Conservation (phyloP, 53 echinoderm and acorn worm genomes). For the Paracentrotus lividus region DNA sequence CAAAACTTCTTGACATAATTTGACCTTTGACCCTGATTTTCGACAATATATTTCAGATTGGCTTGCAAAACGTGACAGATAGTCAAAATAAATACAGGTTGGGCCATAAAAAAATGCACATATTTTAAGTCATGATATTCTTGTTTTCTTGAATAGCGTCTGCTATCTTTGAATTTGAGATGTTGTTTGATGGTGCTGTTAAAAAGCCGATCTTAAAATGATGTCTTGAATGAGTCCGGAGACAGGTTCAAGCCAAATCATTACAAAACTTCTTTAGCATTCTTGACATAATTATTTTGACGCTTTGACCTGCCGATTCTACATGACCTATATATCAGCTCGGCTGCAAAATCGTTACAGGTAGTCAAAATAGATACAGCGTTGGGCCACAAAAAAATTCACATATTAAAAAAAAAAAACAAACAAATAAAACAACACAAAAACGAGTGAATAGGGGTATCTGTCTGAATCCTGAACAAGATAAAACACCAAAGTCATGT, state of each 20-base stretch:
- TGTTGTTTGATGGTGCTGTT: slow-evolving; percentile 42
- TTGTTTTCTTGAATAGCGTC: slow-evolving; percentile 31
- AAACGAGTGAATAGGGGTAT: no score
- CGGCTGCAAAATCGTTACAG: background rate
- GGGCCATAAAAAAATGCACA: slow-evolving; percentile 29
- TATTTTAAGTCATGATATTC: slow-evolving; percentile 37
- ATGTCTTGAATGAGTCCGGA: slow-evolving; percentile 54
- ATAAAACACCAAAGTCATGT: no score
- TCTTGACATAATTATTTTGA: slow-evolving; percentile 23
- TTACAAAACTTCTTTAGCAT: background rate
- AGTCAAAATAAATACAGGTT: slow-evolving; percentile 18
- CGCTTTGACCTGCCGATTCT: background rate
- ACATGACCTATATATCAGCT: background rate
- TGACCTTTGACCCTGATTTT: background rate
- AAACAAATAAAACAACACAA: no score
- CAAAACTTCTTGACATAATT: slow-evolving; percentile 17
- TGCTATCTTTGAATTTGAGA: slow-evolving; percentile 64
- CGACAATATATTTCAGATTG: no score
- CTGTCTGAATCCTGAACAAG: no score
- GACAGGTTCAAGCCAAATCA: slow-evolving; percentile 45
- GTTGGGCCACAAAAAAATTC: slow-evolving; percentile 5
- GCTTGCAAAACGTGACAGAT: background rate
- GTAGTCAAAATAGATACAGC: slow-evolving; percentile 11
- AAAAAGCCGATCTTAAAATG: slow-evolving; percentile 61
- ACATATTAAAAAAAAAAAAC: background rate